Evolutionary conservation across 2,797 vertebrate genomes (phyloP).

Genomic region (Thaleichthys pacificus): DNA sequence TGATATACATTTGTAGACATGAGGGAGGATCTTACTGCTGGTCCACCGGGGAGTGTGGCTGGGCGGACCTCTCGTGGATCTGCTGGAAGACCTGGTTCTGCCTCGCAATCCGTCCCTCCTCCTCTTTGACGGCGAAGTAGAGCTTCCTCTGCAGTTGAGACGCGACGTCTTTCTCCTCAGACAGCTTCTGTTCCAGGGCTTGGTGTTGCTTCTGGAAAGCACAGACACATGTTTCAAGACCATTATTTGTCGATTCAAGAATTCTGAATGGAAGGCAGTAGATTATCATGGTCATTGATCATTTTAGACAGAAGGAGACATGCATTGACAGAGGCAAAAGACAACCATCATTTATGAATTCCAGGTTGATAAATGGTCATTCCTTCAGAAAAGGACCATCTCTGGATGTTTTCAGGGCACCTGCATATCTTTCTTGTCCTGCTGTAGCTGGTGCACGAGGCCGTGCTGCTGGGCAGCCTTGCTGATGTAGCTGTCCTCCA

Average conservation of each 20-base stretch:
- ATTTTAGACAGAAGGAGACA: too few species aligned
- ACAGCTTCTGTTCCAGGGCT: constrained; percentile 72
- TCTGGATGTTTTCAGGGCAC: constrained; percentile 54
- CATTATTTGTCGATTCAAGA: neutral
- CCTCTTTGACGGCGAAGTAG: constrained; percentile 66
- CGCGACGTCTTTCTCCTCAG: constrained; percentile 70
- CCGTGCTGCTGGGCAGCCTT: constrained; percentile 77
- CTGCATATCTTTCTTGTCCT: constrained; percentile 72
- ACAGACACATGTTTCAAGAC: neutral
- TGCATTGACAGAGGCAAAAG: neutral
- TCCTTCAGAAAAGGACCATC: neutral
- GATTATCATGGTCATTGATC: too few species aligned
- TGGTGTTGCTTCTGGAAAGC: constrained; percentile 67
- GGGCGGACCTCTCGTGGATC: constrained; percentile 69
- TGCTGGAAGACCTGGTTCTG: constrained; percentile 75
- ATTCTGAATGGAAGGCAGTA: too few species aligned
- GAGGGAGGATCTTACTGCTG: constrained; percentile 70
- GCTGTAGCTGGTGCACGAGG: constrained; percentile 73
- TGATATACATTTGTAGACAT: neutral
- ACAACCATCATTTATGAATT: neutral
- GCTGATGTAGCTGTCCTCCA: constrained; percentile 82
- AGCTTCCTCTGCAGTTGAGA: constrained; percentile 78
- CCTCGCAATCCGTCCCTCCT: constrained; percentile 66
- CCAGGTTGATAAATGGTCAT: neutral
- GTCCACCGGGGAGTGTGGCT: constrained; percentile 65